Base-by-base conservation (phyloP, 2,797 vertebrate species). In the Pachyuromys duprasi region DNA sequence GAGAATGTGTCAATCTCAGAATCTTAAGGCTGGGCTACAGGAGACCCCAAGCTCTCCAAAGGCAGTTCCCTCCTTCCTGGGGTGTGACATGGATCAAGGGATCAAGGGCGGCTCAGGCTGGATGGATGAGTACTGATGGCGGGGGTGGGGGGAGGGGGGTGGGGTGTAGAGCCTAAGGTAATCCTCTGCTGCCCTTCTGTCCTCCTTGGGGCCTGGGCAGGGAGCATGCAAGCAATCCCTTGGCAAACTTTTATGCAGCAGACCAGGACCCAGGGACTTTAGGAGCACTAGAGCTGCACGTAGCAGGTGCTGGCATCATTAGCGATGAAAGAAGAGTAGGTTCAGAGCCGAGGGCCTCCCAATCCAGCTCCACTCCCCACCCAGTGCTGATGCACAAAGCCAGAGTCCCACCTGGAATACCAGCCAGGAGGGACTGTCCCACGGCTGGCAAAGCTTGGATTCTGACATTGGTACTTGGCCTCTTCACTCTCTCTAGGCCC, bases 91-190 rank as follows among this genome's bases (percentile, higher is more conserved):
- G 80, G 90, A 92, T 96, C 63, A 33, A 91, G 17, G 96, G 94
- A 90, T 96, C 87, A 92, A 87, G 93, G 82, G 69, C 57, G 1
- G 97, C 97, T 92, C 86, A 92, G 93, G 55, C 26, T 74, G 69
- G 92, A 89, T 4, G 24, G 84, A 75, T 55, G 62, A 60, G n/a
- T 69, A 28, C 62, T 18, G 20, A 31, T 39, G 8, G 57, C 36
- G 3, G 36, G 0, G 28, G 57, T 8, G 49, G 49, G 8, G 49
- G 49, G 49, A 11, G 49, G 0, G 1, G 1, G 2, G 78, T 24
- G 8, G 7, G 20, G 26, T 0, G 3, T 14, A 26, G 65, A 28
- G 11, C 3, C 42, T 36, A 7, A 24, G 18, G 24, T 26, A 82
- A 86, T 65, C 28, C 78, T 80, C 65, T 70, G 20, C 39, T n/a